These are phyloP conservation scores for Drosophila sordidula DNA, from an alignment of 2,888 invertebrate species.

Conservation along the genomic window DNA sequence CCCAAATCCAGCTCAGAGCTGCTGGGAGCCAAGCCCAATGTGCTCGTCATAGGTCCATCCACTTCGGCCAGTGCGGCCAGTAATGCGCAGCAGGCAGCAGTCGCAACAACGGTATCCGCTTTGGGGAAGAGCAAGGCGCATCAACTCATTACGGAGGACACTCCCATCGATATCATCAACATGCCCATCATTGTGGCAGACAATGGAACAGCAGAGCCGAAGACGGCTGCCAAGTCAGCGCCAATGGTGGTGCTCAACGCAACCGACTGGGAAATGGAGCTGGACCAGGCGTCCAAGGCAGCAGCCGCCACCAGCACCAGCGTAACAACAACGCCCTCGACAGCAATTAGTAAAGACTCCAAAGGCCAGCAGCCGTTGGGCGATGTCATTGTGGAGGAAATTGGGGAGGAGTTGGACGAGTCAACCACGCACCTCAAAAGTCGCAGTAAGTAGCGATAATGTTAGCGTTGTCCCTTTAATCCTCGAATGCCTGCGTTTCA, in stretches of 20 bases:
- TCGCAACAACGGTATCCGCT: slow-evolving; percentile 35
- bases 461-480: no score
- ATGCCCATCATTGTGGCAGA: slow-evolving; percentile 83
- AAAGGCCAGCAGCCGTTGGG: slow-evolving; percentile 66
- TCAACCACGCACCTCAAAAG: slow-evolving; percentile 45
- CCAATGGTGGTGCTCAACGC: slow-evolving; percentile 79
- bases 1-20: slow-evolving; percentile 41
- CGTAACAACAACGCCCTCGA: slow-evolving; percentile 24
- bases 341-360: slow-evolving; percentile 34
- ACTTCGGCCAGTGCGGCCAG: slow-evolving; percentile 35
- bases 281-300: slow-evolving; percentile 86
- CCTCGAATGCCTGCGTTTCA: slow-evolving; percentile 12
- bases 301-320: slow-evolving; percentile 19
- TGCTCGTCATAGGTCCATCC: slow-evolving; percentile 74
- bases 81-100: slow-evolving; percentile 27
- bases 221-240: slow-evolving; percentile 37
- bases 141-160: slow-evolving; percentile 86
- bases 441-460: slow-evolving; percentile 47
- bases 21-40: slow-evolving; percentile 69
- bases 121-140: slow-evolving; percentile 55
- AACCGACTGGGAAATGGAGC: slow-evolving; percentile 88
- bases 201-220: slow-evolving; percentile 57
- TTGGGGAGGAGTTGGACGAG: slow-evolving; percentile 23
- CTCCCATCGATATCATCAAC: slow-evolving; percentile 86
- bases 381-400: slow-evolving; percentile 70